A percentile compares a stretch with the other conserved stretches of the same genome.
Evolutionary conservation across 2,888 invertebrate species (phyloP).

Genomic region (Lasioglossum morio): DNA sequence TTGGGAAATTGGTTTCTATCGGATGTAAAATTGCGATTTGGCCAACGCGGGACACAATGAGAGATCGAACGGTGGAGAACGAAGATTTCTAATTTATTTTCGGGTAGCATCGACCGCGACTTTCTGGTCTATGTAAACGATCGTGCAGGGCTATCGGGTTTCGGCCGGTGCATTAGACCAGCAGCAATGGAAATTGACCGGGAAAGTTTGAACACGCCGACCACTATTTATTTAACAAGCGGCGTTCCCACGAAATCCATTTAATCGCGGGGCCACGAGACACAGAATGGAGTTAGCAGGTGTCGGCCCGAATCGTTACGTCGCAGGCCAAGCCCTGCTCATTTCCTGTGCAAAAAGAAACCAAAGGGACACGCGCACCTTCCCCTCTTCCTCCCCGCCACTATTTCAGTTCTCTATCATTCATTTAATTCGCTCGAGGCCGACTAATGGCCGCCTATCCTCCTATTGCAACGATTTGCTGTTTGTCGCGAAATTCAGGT

Average conservation of each 20-base stretch:
- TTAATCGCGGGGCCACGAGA: conserved; percentile 35
- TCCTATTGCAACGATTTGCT: not conserved
- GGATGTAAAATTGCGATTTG: not conserved
- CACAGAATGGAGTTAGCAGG: conserved; percentile 54
- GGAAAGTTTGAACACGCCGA: conserved; percentile 22
- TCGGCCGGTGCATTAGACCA: not conserved
- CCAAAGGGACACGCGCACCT: conserved; percentile 39
- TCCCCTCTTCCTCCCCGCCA: not conserved
- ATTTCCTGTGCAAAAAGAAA: conserved; percentile 74
- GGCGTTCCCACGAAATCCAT: conserved; percentile 62
- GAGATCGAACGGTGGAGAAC: not conserved
- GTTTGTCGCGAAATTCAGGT: not conserved
- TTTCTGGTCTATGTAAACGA: not conserved
- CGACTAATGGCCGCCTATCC: not conserved
- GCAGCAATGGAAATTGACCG: conserved; percentile 32
- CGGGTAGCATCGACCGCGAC: not conserved
- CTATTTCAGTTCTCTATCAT: not conserved
- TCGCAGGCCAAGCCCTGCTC: conserved; percentile 71
- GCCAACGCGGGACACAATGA: not conserved
- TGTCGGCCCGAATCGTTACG: conserved; percentile 60
- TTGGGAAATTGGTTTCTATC: not conserved
- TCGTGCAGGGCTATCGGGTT: not conserved
- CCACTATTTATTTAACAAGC: conserved; percentile 59
- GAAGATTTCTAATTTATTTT: conserved; percentile 22
- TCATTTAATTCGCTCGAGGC: not conserved